Evolutionary conservation across 2,797 vertebrate genomes (phyloP).

Genomic region (Acanthornis magna): DNA sequence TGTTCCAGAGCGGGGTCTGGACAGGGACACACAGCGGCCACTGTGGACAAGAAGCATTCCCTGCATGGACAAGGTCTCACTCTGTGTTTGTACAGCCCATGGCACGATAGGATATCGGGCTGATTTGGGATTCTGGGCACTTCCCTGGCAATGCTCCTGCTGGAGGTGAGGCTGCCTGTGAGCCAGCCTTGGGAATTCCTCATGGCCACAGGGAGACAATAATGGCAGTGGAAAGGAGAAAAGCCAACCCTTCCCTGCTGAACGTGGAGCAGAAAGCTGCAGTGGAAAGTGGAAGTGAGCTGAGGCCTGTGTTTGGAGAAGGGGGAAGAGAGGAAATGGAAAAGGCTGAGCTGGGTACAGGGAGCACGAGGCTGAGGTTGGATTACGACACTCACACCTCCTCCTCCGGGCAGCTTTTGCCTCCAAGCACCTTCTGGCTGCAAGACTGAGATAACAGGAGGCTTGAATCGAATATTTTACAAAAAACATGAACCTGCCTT

Average conservation of each 20-base stretch:
- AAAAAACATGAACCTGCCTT: neutral
- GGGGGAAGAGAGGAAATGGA: neutral
- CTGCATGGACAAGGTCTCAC: neutral
- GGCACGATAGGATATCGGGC: neutral
- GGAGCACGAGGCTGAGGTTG: neutral
- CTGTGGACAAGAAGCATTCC: neutral
- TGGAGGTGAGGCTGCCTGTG: neutral
- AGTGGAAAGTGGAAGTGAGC: neutral
- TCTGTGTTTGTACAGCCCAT: neutral
- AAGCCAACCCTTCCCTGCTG: neutral
- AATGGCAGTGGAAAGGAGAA: neutral
- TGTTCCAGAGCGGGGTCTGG: neutral
- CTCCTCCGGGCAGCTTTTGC: neutral
- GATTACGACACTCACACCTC: neutral
- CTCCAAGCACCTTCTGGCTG: slow-evolving; percentile 13
- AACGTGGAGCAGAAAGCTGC: neutral
- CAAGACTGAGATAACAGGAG: neutral
- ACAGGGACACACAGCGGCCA: neutral
- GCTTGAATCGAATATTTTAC: neutral
- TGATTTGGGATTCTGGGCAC: neutral
- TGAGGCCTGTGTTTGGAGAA: neutral
- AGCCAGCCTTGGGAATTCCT: neutral
- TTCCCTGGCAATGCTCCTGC: neutral
- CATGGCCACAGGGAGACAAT: neutral
- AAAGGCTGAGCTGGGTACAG: neutral